Base-by-base conservation (phyloP, 2,888 invertebrate species). In the Helleia helle region DNA sequence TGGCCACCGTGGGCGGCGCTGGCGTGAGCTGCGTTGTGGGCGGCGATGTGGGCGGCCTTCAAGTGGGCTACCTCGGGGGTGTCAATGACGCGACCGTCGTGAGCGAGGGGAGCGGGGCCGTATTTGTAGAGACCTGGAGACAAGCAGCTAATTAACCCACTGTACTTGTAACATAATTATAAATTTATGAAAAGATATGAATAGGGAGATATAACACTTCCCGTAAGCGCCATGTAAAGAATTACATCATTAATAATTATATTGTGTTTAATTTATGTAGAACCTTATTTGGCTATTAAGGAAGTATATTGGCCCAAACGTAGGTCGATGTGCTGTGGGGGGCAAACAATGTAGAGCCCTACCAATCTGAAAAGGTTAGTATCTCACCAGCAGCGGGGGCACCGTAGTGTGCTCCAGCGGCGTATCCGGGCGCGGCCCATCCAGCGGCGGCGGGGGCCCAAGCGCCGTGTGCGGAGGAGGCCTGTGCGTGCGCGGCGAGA, bases 31-130 rank as follows among this genome's bases (percentile, higher is more conserved):
- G 68, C 69, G 27, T 71, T 67, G 65, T 79, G 85, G 18, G 87
- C 86, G 40, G 81, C 75, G 52, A 79, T 62, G 64, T 87, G 87
- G 26, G 86, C 86, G 22, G 86, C 80, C 66, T 87, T 88, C 44
- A 87, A 86, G 56, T 87, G 86, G 12, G 88, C 86, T 1, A 86
- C 86, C 71, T 87, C 87, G 46, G 86, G 83, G 15, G 86, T 86
- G 70, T 85, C 86, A 2, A 84, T 52, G 42, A 84, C 85, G 49
- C 81, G 83, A 26, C 84, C 84, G 58, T 84, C 84, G 47, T 84
- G 84, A 15, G 84, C 84, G 18, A 84, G 71, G 9, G 84, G 84
- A 48, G 84, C 84, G 59, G 84, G 84, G 28, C 84, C 84, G 71
- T 84, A 84, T 65, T 84, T 84, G 56, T 61, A 47, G 30, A 84